Conservation (phyloP, 2,888 invertebrate genomes). For the Deroplatys truncata region DNA sequence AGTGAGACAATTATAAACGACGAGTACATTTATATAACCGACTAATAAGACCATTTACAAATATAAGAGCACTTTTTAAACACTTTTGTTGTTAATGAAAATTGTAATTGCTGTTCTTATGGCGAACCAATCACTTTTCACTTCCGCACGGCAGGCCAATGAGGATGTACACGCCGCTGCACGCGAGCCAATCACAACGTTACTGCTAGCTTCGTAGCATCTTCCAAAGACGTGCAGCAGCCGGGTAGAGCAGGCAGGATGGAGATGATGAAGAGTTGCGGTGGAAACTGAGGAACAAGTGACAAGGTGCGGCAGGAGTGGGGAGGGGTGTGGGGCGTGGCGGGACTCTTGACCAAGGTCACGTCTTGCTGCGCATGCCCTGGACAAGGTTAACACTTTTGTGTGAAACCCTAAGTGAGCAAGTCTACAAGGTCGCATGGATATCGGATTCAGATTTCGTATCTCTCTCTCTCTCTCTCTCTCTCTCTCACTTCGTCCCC, state of each 20-base stretch:
- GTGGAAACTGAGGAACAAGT: not conserved
- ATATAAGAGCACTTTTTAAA: constrained; percentile 32
- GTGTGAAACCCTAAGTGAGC: constrained; percentile 4
- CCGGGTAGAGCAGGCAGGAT: not conserved
- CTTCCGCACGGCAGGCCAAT: not conserved
- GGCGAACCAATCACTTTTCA: constrained; percentile 35
- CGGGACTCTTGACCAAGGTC: not conserved
- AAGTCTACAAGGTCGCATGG: constrained; percentile 13
- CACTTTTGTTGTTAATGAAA: not conserved
- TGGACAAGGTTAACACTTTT: not conserved
- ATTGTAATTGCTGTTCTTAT: constrained; percentile 42
- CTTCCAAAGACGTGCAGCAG: not conserved
- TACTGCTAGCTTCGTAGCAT: not conserved
- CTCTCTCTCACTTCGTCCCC: not conserved
- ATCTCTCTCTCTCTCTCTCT: not conserved
- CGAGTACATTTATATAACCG: not conserved
- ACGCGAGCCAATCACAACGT: not conserved
- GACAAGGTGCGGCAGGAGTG: not conserved
- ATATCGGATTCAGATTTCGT: constrained; percentile 6
- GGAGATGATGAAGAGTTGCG: not conserved
- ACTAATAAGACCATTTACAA: constrained; percentile 32
- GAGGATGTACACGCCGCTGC: not conserved
- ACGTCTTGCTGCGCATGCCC: not conserved
- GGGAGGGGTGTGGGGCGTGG: not conserved
- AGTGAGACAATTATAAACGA: constrained; percentile 63